Conservation (phyloP, 2,888 invertebrate species). For the Tetragonisca angustula region DNA sequence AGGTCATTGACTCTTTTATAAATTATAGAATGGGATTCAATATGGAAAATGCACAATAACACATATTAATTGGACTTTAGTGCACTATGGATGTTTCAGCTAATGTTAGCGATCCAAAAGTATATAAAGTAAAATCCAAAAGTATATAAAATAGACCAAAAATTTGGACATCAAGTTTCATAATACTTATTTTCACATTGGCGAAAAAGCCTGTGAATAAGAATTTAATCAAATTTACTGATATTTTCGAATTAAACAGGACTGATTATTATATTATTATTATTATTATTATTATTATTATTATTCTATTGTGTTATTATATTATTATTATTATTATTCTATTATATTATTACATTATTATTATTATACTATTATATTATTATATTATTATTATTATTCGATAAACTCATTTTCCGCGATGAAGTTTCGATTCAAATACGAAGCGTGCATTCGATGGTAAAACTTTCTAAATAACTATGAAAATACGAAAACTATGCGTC, state of each 20-base stretch:
- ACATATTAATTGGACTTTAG: not conserved
- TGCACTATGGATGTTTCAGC: not conserved
- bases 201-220: not conserved
- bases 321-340: too few species aligned
- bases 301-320: too few species aligned
- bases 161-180: constrained; percentile 43
- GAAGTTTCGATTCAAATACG: not conserved
- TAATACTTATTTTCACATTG: constrained; percentile 28
- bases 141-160: constrained; percentile 45
- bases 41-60: not conserved
- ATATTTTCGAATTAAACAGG: not conserved
- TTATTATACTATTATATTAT: too few species aligned
- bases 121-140: constrained; percentile 42
- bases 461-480: not conserved
- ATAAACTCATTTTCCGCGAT: not conserved
- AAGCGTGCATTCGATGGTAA: not conserved
- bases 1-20: too few species aligned
- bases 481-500: not conserved
- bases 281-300: too few species aligned
- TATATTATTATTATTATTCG: too few species aligned
- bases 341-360: too few species aligned
- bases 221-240: constrained; percentile 1
- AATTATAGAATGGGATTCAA: not conserved
- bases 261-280: not conserved
- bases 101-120: constrained; percentile 31